Evolutionary conservation across 1,140 invertebrate genomes (phyloP).

Genomic region (Metopolophium dirhodum): DNA sequence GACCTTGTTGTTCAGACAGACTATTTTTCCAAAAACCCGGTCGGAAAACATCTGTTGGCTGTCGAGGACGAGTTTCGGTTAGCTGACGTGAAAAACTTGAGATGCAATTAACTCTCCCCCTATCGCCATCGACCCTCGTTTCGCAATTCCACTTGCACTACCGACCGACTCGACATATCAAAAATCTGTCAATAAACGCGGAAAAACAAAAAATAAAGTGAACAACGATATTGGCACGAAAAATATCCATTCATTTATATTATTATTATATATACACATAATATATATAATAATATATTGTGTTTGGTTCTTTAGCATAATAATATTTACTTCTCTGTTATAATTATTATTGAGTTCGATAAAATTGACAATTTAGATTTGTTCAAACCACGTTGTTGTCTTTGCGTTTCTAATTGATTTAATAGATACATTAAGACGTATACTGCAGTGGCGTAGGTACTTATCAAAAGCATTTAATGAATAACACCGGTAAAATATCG

Average conservation of each 20-base stretch:
- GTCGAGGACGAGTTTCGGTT: neutral
- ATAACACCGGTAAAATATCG: too few relatives aligned
- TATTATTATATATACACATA: neutral
- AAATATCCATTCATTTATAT: neutral
- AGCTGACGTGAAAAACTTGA: slow-evolving; percentile 31
- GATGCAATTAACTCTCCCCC: slow-evolving; percentile 34
- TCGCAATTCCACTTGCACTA: neutral
- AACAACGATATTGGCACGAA: neutral
- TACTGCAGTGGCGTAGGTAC: too few relatives aligned
- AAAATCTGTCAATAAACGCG: neutral
- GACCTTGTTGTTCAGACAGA: slow-evolving; percentile 22
- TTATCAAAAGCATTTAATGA: too few relatives aligned
- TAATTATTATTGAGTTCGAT: neutral
- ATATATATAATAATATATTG: neutral
- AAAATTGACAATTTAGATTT: neutral
- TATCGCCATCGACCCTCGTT: neutral
- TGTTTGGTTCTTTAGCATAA: neutral
- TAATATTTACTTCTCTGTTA: neutral
- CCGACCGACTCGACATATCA: neutral
- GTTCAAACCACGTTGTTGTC: neutral
- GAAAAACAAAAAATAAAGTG: neutral
- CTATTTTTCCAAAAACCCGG: slow-evolving; percentile 11
- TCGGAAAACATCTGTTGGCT: slow-evolving; percentile 41
- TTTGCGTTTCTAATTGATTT: neutral
- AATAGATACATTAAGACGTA: too few relatives aligned